Conservation (phyloP, 35 echinoderm and acorn worm species). For the Apostichopus parvimensis region DNA sequence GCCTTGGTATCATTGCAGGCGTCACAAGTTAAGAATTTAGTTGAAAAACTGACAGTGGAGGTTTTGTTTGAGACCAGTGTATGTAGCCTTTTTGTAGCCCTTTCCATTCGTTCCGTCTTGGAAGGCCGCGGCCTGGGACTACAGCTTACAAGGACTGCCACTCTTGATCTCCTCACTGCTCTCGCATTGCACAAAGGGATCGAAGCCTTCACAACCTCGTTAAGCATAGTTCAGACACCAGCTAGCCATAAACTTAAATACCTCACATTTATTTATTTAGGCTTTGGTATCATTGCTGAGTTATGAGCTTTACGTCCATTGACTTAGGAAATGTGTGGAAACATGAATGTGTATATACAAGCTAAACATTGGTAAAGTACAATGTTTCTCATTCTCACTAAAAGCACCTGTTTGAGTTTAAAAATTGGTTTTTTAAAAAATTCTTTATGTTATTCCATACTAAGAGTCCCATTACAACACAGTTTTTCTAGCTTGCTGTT, state of each 20-base stretch:
- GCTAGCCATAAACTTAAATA: constrained; percentile 44
- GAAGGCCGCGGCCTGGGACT: constrained; percentile 85
- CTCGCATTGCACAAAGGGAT: constrained; percentile 87
- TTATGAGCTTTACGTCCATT: no score
- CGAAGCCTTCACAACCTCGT: constrained; percentile 73
- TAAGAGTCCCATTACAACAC: no score
- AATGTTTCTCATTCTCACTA: no score
- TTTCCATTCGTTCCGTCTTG: constrained; percentile 79
- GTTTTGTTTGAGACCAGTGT: neutral
- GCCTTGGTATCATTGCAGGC: constrained; percentile 72
- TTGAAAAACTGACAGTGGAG: neutral
- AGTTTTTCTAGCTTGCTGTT: no score
- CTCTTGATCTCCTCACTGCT: constrained; percentile 78
- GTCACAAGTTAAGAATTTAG: constrained; percentile 46
- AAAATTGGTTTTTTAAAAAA: no score
- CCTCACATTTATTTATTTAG: constrained; percentile 65
- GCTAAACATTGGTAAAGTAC: no score
- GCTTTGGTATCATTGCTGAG: constrained; percentile 69
- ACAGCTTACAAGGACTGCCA: constrained; percentile 53
- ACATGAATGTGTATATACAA: no score
- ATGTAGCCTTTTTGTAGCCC: constrained; percentile 65
- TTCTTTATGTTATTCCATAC: no score
- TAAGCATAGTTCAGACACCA: constrained; percentile 69
- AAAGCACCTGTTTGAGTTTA: no score
- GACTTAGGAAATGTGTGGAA: no score